Evolutionary conservation across 2,888 invertebrate species (phyloP), one percentile per base, ranked within the genome.

Genomic region (Patella depressa): DNA sequence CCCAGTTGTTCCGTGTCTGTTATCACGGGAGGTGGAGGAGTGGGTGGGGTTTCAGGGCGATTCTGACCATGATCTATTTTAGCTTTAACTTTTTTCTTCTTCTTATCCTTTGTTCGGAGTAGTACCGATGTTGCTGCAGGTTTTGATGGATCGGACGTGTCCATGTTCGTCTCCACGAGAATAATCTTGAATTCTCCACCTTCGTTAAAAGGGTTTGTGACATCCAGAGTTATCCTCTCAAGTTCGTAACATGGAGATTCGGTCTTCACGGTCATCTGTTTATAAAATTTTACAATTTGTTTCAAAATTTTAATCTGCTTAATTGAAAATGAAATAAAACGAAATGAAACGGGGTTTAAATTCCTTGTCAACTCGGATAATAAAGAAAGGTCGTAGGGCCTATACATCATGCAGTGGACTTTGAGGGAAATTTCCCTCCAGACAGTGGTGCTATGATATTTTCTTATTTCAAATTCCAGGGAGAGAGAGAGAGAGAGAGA

Each of bases 211-310:
- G 91, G 91, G 77, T 91, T 92, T 34, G 84, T 86, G 24, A 91
- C 85, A 7, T 87, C 85, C 9, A 91, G 53, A 5, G 81, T 78
- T 29, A 91, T 82, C 71, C 86, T 87, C 74, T 88, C 84, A 73
- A 91, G 82, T 76, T 90, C 89, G 79, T 91, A 91, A 76, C 91
- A 90, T 2, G 89, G 90, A 4, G 90, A 85, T 77, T 89, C 89
- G 72, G 86, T 85, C 76, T 89, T 88, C 29, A 90, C 79, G 0
- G 85, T 86, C 70, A 84, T 82, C 90, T 91, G 84, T 45, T 45
- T 45, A 45, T 0, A 45, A 45, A 45, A 45, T 45, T 4, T 9
- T 45, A 45, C 45, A 45, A 45, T 45, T 45, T 45, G 45, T 45
- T 45, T 45, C 1, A 9, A 0, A 45, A 45, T 45, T 45, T 9